Percentiles rank a stretch among this genome's conserved stretches.
phyloP scores from a whole-genome alignment of 1,140 invertebrate species.

The Diorhabda elongata region DNA sequence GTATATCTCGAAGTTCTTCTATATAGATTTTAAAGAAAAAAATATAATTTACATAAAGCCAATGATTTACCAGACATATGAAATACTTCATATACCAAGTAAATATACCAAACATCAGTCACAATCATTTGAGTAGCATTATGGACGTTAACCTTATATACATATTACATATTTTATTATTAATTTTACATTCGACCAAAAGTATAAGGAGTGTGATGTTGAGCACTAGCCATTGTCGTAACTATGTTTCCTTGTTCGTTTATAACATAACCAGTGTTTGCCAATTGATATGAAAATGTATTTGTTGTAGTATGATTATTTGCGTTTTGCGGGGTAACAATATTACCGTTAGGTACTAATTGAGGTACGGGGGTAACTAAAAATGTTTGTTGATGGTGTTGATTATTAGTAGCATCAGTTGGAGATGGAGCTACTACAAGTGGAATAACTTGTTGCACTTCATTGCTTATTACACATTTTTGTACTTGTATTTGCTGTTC shows the following conservation, averaged over 20 bases:
- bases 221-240: slow-evolving; percentile 44
- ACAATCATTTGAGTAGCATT: too few species aligned
- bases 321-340: slow-evolving; percentile 39
- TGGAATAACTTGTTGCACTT: slow-evolving; percentile 57
- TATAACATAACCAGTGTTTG: slow-evolving; percentile 46
- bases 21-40: too few species aligned
- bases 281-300: slow-evolving; percentile 46
- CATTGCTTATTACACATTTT: slow-evolving; percentile 49
- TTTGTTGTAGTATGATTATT: slow-evolving; percentile 38
- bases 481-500: slow-evolving; percentile 52
- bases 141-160: too few species aligned
- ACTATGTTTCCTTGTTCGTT: slow-evolving; percentile 48
- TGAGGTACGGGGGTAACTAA: slow-evolving; percentile 59
- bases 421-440: slow-evolving; percentile 54
- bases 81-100: too few species aligned
- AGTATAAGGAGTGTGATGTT: slow-evolving; percentile 44
- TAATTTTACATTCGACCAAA: slow-evolving; percentile 41
- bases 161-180: too few species aligned
- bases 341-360: slow-evolving; percentile 47
- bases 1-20: too few species aligned
- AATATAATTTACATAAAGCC: too few species aligned
- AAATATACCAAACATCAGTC: too few species aligned
- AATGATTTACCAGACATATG: too few species aligned
- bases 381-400: slow-evolving; percentile 53
- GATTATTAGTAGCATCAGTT: slow-evolving; percentile 32